phyloP scores from a whole-genome alignment of 2,888 invertebrate species.

The Priocnemis perturbator region DNA sequence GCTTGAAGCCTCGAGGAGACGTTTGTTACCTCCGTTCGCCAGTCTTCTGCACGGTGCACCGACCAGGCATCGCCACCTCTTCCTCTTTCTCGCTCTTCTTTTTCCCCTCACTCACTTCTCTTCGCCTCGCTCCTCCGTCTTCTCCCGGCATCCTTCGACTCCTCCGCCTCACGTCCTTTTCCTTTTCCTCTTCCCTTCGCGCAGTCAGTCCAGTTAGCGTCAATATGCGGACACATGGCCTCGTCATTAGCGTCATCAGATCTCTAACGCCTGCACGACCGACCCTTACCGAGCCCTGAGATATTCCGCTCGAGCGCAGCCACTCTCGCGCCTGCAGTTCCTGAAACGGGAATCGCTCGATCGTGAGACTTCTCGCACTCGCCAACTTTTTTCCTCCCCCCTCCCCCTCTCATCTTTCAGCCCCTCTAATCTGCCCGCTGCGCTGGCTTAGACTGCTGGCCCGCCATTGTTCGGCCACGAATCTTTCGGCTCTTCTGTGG shows the following conservation, averaged over 20 bases:
- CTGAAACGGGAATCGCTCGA: constrained; percentile 29
- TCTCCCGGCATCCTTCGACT: neutral
- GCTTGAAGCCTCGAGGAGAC: constrained; percentile 57
- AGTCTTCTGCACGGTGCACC: constrained; percentile 38
- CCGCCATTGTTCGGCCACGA: too few relatives aligned
- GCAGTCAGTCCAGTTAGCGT: constrained; percentile 64
- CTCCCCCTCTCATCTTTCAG: constrained; percentile 60
- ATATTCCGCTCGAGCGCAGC: constrained; percentile 24
- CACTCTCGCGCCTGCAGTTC: constrained; percentile 28
- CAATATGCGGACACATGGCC: constrained; percentile 66
- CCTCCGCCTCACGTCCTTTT: neutral
- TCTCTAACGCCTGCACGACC: constrained; percentile 59
- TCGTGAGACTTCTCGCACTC: constrained; percentile 11
- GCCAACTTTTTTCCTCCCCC: constrained; percentile 48
- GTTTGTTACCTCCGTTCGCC: constrained; percentile 59
- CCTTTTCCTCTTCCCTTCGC: constrained; percentile 35
- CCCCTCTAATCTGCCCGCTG: too few relatives aligned
- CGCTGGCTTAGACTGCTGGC: too few relatives aligned
- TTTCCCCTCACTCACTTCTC: neutral
- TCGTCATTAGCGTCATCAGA: constrained; percentile 69
- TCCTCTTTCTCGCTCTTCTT: constrained; percentile 19
- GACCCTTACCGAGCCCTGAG: constrained; percentile 36
- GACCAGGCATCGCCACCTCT: constrained; percentile 45
- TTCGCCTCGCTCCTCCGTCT: neutral
- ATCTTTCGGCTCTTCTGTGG: constrained; percentile 12